phyloP scores from a whole-genome alignment of 2,113 vertebrate species.

The Machaerirhynchus nigripectus region DNA sequence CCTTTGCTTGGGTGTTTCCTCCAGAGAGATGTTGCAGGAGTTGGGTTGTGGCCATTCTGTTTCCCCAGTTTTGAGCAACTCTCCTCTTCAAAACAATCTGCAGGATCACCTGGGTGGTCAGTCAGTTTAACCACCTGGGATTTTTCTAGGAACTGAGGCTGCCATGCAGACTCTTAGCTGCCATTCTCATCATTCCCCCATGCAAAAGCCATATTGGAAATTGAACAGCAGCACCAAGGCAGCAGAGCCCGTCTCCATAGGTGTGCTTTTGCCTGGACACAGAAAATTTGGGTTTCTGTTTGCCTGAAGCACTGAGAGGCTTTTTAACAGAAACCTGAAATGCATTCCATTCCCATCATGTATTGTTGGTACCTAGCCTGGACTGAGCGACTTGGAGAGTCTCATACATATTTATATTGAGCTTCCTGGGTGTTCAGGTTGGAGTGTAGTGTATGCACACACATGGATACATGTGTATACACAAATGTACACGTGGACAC shows the following conservation, averaged over 20 bases:
- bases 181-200: neutral
- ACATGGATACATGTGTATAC: neutral
- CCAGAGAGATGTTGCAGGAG: neutral
- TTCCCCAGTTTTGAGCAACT: neutral
- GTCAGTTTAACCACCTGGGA: neutral
- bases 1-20: neutral
- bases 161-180: neutral
- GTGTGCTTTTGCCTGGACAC: neutral
- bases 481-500: rapidly evolving
- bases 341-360: neutral
- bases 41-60: neutral
- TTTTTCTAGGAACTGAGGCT: neutral
- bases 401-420: neutral
- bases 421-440: neutral
- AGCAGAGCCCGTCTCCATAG: rapidly evolving
- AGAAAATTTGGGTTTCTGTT: neutral
- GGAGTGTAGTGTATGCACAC: neutral
- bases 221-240: neutral
- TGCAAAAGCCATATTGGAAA: rapidly evolving
- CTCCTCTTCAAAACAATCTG: neutral
- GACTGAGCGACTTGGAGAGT: neutral
- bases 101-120: neutral
- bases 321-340: neutral
- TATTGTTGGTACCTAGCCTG: neutral
- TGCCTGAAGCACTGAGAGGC: neutral